Percentiles rank a stretch among this genome's conserved stretches.
These are phyloP conservation scores for Xyliphius kryptos DNA, from an alignment of 2,113 vertebrate species.

Conservation along the genomic window DNA sequence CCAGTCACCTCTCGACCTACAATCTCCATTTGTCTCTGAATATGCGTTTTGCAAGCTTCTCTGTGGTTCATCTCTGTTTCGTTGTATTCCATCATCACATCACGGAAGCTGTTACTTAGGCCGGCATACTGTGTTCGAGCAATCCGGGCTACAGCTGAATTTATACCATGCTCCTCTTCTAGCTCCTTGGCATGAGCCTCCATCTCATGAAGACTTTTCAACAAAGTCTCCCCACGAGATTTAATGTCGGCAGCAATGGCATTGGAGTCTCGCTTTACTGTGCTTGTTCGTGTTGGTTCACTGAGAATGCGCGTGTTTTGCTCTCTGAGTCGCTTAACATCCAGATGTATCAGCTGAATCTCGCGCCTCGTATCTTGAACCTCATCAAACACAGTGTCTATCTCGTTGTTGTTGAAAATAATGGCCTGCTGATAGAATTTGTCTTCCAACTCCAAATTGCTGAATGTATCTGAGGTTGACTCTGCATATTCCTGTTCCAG, in stretches of 20 bases:
- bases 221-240: conserved; percentile 61
- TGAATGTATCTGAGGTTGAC: conserved; percentile 38
- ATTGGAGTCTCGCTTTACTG: conserved; percentile 75
- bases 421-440: conserved; percentile 44
- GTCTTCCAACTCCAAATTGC: conserved; percentile 48
- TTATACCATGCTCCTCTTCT: conserved; percentile 55
- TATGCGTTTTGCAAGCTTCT: conserved; percentile 84
- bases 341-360: conserved; percentile 68
- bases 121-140: conserved; percentile 71
- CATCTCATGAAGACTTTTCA: conserved; percentile 69
- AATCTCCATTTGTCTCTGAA: conserved; percentile 91
- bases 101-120: conserved; percentile 78
- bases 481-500: conserved; percentile 33
- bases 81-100: conserved; percentile 86
- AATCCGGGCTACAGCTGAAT: conserved; percentile 68
- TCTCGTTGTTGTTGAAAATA: conserved; percentile 62
- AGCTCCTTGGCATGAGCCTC: conserved; percentile 60
- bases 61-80: conserved; percentile 81
- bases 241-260: conserved; percentile 77
- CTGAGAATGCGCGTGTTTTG: conserved; percentile 77
- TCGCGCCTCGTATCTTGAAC: conserved; percentile 69
- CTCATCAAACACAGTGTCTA: conserved; percentile 71
- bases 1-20: conserved; percentile 84
- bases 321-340: conserved; percentile 69
- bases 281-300: conserved; percentile 75